Conservation (phyloP, 2,888 invertebrate species). For the Seira sanloemensis region DNA sequence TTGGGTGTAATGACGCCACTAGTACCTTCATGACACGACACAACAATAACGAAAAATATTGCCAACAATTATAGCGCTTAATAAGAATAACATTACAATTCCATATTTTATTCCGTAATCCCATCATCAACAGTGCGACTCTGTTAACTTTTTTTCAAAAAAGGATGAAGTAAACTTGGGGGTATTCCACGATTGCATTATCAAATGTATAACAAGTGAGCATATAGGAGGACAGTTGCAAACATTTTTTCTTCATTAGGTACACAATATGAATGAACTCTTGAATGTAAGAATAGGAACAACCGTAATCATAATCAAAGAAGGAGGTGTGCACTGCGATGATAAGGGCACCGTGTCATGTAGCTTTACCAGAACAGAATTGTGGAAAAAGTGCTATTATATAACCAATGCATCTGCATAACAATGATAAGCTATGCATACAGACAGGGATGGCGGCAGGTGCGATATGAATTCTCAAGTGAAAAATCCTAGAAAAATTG, state of each 20-base stretch:
- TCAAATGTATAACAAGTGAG: neutral
- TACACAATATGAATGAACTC: neutral
- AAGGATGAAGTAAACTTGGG: neutral
- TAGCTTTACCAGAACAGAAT: too few species aligned
- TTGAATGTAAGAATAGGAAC: neutral
- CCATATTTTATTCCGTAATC: slow-evolving; percentile 51
- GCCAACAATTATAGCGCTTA: slow-evolving; percentile 40
- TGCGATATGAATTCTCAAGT: neutral
- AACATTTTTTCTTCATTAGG: neutral
- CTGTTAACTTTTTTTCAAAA: neutral
- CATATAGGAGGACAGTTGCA: neutral
- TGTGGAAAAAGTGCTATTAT: too few species aligned
- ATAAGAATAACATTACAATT: slow-evolving; percentile 36
- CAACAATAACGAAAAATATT: neutral
- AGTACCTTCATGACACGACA: neutral
- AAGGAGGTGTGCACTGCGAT: slow-evolving; percentile 4
- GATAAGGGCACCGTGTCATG: neutral
- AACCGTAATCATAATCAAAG: neutral
- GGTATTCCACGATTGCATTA: slow-evolving; percentile 1
- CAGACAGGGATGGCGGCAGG: neutral
- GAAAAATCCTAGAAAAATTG: too few species aligned
- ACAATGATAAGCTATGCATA: neutral
- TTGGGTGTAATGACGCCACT: slow-evolving; percentile 30
- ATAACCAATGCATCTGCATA: too few species aligned
- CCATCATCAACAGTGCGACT: slow-evolving; percentile 28